Base-by-base conservation (phyloP, 2,888 invertebrate genomes). In the Physocephala rufipes region DNA sequence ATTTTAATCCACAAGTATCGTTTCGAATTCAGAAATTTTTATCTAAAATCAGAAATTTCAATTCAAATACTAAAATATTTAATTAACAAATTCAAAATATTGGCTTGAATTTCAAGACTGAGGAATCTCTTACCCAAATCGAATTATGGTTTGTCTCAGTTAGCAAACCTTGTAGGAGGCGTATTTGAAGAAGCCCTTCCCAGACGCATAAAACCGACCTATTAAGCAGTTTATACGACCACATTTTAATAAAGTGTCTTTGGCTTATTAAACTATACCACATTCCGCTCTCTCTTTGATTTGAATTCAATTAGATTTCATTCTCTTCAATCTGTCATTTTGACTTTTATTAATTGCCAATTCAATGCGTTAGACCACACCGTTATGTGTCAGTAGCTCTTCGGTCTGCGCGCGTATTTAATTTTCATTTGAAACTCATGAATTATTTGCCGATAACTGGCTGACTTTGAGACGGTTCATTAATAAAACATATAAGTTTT, bases 401-500 rank as follows among this genome's bases (percentile, higher is more conserved):
- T n/a, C n/a, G n/a, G n/a, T 24, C 13, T 58, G 28, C 58, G 4
- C 4, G 36, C 36, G 36, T 9, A 36, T 36, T 36, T 36, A 36
- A 9, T 26, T 28, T 55, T 24, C 26, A 51, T 62, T n/a, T n/a
- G n/a, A n/a, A n/a, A n/a, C 68, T 68, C 68, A 68, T 61, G 51
- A 61, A 68, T 68, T 61, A 51, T 62, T 58, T 55, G 45, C 43
- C 45, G 15, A 13, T 43, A 15, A 45, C 71, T 71, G 58, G 64
- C 16, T 55, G 63, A 19, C n/a, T n/a, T 45, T 53, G 49, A 43
- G 61, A 72, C 67, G 49, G 75, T 79, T 81, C 81, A 81, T 81
- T 81, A 81, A 81, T 81, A 81, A 81, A 81, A 81, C 81, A 81
- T 81, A 77, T 76, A 74, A 36, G 5, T 36, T 36, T 36, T 36